Percentiles rank a stretch among this genome's conserved stretches.
Evolutionary conservation across 2,113 vertebrate genomes (phyloP).

Genomic region (Tachycineta bicolor): DNA sequence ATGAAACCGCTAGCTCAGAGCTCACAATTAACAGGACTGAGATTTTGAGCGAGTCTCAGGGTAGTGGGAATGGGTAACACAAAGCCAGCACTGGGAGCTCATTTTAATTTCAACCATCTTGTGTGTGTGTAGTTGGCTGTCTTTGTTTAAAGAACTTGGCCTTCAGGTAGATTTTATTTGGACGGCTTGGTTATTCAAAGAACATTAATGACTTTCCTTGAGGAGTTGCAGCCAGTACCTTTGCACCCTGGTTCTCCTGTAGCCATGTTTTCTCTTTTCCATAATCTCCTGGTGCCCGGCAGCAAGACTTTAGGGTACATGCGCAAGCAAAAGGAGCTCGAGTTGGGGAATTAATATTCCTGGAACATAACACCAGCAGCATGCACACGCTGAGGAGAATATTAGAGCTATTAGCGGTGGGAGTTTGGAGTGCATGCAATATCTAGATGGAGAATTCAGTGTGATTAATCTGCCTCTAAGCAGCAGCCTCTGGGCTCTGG

Average conservation of each 20-base stretch:
- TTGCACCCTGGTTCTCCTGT: constrained; percentile 24
- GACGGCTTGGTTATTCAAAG: constrained; percentile 20
- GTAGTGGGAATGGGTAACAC: background rate
- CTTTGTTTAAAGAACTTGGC: constrained; percentile 66
- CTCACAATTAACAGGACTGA: background rate
- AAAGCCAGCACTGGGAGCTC: constrained; percentile 29
- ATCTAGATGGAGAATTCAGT: constrained; percentile 84
- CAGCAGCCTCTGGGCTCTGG: constrained; percentile 80
- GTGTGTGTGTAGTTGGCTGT: constrained; percentile 34
- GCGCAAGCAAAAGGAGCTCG: constrained; percentile 64
- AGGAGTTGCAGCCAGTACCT: constrained; percentile 52
- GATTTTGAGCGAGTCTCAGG: constrained; percentile 11
- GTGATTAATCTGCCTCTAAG: constrained; percentile 87
- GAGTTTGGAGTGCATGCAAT: constrained; percentile 81
- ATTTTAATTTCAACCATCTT: constrained; percentile 66
- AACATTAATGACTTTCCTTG: constrained; percentile 57
- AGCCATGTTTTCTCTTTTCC: constrained; percentile 49
- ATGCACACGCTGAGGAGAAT: constrained; percentile 85
- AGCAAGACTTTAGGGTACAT: constrained; percentile 77
- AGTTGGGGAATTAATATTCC: constrained; percentile 83
- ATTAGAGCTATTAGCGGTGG: constrained; percentile 85
- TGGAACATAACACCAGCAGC: constrained; percentile 82
- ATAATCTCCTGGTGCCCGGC: constrained; percentile 59
- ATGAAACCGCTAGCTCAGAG: background rate
- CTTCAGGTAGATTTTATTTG: constrained; percentile 64